Conservation (phyloP, 2,888 invertebrate species). For the Nomada lathburiana region DNA sequence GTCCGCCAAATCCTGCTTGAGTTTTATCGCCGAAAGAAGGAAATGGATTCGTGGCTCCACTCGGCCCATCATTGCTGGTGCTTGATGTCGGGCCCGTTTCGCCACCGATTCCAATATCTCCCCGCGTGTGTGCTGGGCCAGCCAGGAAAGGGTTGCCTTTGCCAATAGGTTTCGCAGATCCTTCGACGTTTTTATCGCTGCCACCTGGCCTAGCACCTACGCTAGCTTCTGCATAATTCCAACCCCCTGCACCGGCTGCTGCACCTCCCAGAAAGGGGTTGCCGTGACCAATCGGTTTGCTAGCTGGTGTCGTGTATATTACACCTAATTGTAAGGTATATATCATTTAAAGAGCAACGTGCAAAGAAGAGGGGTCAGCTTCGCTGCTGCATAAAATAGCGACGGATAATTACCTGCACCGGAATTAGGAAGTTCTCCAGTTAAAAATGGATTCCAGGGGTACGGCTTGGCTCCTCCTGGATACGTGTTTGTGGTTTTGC, state of each 20-base stretch:
- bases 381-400: no score
- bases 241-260: not conserved
- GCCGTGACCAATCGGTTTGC: constrained; percentile 34
- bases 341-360: not conserved
- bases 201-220: not conserved
- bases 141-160: constrained; percentile 54
- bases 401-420: not conserved
- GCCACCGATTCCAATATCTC: not conserved
- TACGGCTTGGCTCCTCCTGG: not conserved
- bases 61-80: no score
- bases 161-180: constrained; percentile 34
- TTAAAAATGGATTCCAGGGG: constrained; percentile 52
- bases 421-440: constrained; percentile 1
- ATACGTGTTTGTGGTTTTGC: not conserved
- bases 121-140: not conserved
- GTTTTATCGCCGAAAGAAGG: not conserved
- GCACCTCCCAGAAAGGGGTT: constrained; percentile 44
- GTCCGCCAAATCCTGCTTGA: not conserved
- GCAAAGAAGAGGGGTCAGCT: no score
- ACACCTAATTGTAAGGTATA: constrained; percentile 1
- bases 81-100: no score
- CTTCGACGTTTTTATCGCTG: not conserved
- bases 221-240: not conserved
- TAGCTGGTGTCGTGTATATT: not conserved
- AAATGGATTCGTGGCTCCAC: not conserved